phyloP scores from a whole-genome alignment of 2,797 vertebrate genomes.

The Chelon labrosus region DNA sequence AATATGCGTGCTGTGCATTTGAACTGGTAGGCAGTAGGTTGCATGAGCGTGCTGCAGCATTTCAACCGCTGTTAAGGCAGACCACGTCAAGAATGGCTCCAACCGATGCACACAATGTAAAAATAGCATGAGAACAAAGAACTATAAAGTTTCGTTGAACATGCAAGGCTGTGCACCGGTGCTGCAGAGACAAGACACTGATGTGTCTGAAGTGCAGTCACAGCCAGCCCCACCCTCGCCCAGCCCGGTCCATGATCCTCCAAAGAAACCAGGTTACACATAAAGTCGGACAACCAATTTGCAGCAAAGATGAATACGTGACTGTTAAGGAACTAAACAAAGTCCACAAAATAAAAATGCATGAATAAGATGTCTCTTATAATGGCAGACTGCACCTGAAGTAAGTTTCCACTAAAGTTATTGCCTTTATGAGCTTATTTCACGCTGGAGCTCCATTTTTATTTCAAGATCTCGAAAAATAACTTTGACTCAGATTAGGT shows the following conservation, averaged over 20 bases:
- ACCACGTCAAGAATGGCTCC: neutral
- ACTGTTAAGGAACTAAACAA: neutral
- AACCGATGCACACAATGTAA: neutral
- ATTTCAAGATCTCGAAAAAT: neutral
- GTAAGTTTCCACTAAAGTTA: neutral
- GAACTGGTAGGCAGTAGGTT: neutral
- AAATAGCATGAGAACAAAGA: conserved; percentile 13
- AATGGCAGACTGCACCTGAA: neutral
- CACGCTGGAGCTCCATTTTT: neutral
- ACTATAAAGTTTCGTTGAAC: conserved; percentile 36
- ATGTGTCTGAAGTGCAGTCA: conserved; percentile 9
- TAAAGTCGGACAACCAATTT: neutral
- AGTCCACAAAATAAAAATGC: neutral
- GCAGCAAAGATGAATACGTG: neutral
- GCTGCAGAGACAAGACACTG: conserved; percentile 21
- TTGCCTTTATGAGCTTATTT: neutral
- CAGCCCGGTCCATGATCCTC: neutral
- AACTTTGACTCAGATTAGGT: neutral
- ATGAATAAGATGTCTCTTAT: neutral
- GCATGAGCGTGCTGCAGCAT: neutral
- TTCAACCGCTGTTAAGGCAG: neutral
- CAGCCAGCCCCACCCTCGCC: neutral
- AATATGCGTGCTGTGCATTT: conserved; percentile 3
- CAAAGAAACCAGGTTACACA: neutral
- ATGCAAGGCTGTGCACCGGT: conserved; percentile 26